Evolutionary conservation across 2,797 vertebrate species (phyloP).

Genomic region (Coccyzus lansbergi): DNA sequence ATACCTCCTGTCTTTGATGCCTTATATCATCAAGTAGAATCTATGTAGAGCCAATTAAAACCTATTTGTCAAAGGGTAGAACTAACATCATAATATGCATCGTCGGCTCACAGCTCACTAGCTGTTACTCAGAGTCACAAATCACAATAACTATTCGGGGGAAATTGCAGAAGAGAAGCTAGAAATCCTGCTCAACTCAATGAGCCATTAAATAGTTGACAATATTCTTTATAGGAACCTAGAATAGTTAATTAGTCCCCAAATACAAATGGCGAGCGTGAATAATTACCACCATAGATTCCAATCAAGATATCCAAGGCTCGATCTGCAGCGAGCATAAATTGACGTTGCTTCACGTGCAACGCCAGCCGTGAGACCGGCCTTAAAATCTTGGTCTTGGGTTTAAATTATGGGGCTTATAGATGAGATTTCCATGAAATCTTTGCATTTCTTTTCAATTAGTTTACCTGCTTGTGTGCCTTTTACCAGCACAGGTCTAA

Average conservation of each 20-base stretch:
- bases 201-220: conserved; percentile 72
- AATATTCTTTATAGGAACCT: conserved; percentile 68
- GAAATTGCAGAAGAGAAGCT: conserved; percentile 40
- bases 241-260: conserved; percentile 68
- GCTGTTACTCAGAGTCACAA: conserved; percentile 51
- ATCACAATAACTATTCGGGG: conserved; percentile 59
- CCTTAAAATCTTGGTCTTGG: neutral
- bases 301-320: neutral
- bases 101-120: conserved; percentile 42
- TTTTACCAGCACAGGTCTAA: neutral
- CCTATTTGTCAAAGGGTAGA: conserved; percentile 23
- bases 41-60: conserved; percentile 3
- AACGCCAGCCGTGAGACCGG: neutral
- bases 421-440: neutral
- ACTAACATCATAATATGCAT: neutral
- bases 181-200: conserved; percentile 60
- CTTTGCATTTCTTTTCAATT: neutral
- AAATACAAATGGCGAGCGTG: conserved; percentile 44
- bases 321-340: neutral
- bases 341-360: neutral
- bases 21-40: neutral
- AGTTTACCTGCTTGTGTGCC: neutral
- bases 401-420: rapidly evolving
- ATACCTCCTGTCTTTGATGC: neutral
- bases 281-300: conserved; percentile 16